Conservation (phyloP, 1,140 invertebrate genomes). For the Stegodyphus dumicola region DNA sequence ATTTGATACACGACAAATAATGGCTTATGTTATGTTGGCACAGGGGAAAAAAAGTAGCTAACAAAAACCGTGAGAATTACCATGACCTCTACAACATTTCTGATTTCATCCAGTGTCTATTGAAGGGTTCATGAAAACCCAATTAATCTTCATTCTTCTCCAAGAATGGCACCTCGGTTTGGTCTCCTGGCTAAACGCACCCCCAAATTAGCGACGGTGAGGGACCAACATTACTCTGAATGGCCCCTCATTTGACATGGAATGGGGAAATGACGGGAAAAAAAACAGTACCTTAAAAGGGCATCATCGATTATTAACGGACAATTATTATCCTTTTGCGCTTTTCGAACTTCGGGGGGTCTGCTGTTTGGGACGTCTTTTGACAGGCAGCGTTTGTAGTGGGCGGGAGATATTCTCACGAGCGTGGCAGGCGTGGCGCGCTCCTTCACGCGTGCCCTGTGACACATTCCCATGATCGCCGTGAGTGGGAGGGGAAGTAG, state of each 20-base stretch:
- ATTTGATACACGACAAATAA: too few relatives aligned
- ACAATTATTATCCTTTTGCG: slow-evolving; percentile 54
- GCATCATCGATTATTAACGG: slow-evolving; percentile 60
- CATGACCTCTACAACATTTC: background rate
- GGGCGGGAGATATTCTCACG: slow-evolving; percentile 12
- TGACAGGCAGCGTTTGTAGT: slow-evolving; percentile 30
- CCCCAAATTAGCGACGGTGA: slow-evolving; percentile 48
- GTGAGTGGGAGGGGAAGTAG: too few relatives aligned
- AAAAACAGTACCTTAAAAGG: slow-evolving; percentile 50
- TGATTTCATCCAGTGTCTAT: background rate
- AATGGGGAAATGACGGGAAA: slow-evolving; percentile 29
- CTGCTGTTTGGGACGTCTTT: slow-evolving; percentile 10
- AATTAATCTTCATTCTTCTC: slow-evolving; percentile 48
- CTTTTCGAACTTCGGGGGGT: background rate
- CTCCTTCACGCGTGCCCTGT: slow-evolving; percentile 17
- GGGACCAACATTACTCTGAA: background rate
- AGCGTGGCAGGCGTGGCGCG: slow-evolving; percentile 6
- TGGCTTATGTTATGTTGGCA: too few relatives aligned
- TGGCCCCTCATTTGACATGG: slow-evolving; percentile 46
- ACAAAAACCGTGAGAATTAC: background rate
- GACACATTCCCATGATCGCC: slow-evolving; percentile 10
- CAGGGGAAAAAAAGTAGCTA: too few relatives aligned
- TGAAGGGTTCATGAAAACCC: slow-evolving; percentile 27
- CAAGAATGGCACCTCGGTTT: slow-evolving; percentile 25
- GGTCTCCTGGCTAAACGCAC: background rate